A percentile compares a stretch with the other conserved stretches of the same genome.
Conservation (phyloP, 2,888 invertebrate species). For the Catocala fraxini region DNA sequence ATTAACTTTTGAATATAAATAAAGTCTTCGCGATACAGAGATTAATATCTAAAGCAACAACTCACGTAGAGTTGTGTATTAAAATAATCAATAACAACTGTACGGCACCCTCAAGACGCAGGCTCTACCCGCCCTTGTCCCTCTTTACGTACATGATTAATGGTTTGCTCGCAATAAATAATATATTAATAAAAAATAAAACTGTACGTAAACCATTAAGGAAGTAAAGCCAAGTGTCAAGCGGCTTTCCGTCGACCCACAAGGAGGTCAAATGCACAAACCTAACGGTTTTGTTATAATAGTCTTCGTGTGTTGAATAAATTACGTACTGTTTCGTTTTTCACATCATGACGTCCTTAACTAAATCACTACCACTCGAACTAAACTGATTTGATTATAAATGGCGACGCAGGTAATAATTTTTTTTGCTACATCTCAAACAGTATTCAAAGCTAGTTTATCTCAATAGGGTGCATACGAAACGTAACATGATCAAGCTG, state of each 20-base stretch:
- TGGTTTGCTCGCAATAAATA: slow-evolving; percentile 12
- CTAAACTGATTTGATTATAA: slow-evolving; percentile 1
- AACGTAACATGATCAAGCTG: too few species aligned
- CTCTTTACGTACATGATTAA: neutral
- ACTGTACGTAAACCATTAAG: slow-evolving; percentile 22
- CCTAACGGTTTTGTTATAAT: slow-evolving; percentile 75
- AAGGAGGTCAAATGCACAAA: slow-evolving; percentile 80
- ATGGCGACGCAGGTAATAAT: neutral
- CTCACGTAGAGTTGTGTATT: too few species aligned
- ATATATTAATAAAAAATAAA: slow-evolving; percentile 6
- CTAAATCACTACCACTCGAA: slow-evolving; percentile 23
- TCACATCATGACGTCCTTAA: slow-evolving; percentile 36
- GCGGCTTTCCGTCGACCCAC: slow-evolving; percentile 61
- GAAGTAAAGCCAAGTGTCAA: slow-evolving; percentile 49
- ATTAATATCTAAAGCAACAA: too few species aligned
- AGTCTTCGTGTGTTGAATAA: slow-evolving; percentile 69
- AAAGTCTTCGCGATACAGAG: too few species aligned
- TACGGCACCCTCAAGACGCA: too few species aligned
- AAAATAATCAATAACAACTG: neutral
- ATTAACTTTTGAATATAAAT: too few species aligned
- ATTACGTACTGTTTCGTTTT: slow-evolving; percentile 55
- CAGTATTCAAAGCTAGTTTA: too few species aligned
- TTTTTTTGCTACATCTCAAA: neutral
- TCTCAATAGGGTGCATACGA: too few species aligned
- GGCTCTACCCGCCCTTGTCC: too few species aligned